Base-by-base conservation (phyloP, 1,140 invertebrate species). In the Diorhabda elongata region DNA sequence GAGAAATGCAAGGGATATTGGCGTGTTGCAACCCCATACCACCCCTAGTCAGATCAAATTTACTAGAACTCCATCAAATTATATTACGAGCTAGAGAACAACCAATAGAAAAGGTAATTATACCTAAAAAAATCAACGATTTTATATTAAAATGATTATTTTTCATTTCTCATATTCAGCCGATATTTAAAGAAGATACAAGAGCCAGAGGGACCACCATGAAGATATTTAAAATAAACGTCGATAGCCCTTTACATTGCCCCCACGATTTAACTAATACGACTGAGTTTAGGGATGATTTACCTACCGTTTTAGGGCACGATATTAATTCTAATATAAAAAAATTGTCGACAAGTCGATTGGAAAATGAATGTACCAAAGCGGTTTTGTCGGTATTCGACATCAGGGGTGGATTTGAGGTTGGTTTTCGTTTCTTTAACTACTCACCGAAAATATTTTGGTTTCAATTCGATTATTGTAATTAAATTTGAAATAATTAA, bases 11-110 rank as follows among this genome's bases (percentile, higher is more conserved):
- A 79, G 96, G 96, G 4, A 92, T 99, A 66, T 78, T 96, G 42
- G 95, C 96, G 0, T 96, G 94, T 76, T 99, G 97, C 80, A 94
- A 93, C 79, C 96, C 96, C 0, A 91, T 97, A 69, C 96, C 97
- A 9, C 91, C 94, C 0, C 83, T 98, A 43, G 91, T 97, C 1
- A 83, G 90, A 64, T 88, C 92, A 71, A 88, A 95, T 80, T 80
- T 95, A 8, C 82, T 90, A 62, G 85, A 88, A 57, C 77, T 98
- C 11, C 93, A 96, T 80, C 84, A 88, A 67, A 89, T 95, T 61
- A 85, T 96, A 62, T 76, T 91, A 44, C 87, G 87, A 75, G 92
- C 93, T 1, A 84, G 91, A 72, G 90, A 93, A 68, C 85, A 90
- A 73, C 86, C 91, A 2, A 74, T 93, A 44, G 84, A 87, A 43